A percentile compares a stretch with the other conserved stretches of the same genome.
phyloP scores from a whole-genome alignment of 2,797 vertebrate species.

The Tarsius wallacei region DNA sequence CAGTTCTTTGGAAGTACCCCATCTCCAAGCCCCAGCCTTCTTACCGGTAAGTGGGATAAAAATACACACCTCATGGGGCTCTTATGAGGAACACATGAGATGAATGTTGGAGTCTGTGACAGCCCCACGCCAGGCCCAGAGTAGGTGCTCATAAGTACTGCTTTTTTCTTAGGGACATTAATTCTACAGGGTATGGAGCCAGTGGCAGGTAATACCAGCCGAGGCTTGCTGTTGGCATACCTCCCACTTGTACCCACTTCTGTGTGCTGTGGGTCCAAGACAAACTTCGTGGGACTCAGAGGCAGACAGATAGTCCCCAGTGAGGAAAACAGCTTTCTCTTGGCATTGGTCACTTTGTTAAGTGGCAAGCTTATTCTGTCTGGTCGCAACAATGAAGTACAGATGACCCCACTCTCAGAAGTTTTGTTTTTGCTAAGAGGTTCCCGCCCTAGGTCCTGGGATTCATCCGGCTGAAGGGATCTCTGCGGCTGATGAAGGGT shows the following conservation, averaged over 20 bases:
- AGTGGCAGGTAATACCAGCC: neutral
- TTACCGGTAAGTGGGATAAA: neutral
- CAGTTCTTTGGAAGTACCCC: neutral
- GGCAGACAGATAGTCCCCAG: too few species aligned
- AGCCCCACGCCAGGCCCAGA: fast-evolving
- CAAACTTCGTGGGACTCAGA: neutral
- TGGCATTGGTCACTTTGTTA: neutral
- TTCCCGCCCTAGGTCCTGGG: neutral
- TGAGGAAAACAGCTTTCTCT: neutral
- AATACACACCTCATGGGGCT: neutral
- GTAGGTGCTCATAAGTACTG: neutral
- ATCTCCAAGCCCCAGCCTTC: neutral
- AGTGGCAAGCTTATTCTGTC: neutral
- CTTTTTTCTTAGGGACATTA: neutral
- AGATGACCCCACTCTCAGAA: neutral
- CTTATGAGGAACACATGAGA: neutral
- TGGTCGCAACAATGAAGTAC: neutral
- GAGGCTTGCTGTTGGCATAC: neutral
- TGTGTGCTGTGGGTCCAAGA: neutral
- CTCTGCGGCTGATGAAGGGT: neutral
- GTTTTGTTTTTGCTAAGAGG: neutral
- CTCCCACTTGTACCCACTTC: neutral
- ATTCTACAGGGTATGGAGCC: neutral
- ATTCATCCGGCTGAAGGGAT: neutral
- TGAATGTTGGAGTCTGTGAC: fast-evolving